A percentile compares a stretch with the other conserved stretches of the same genome.
Evolutionary conservation across 2,113 vertebrate genomes (phyloP).

Genomic region (Oceanodroma tethys): DNA sequence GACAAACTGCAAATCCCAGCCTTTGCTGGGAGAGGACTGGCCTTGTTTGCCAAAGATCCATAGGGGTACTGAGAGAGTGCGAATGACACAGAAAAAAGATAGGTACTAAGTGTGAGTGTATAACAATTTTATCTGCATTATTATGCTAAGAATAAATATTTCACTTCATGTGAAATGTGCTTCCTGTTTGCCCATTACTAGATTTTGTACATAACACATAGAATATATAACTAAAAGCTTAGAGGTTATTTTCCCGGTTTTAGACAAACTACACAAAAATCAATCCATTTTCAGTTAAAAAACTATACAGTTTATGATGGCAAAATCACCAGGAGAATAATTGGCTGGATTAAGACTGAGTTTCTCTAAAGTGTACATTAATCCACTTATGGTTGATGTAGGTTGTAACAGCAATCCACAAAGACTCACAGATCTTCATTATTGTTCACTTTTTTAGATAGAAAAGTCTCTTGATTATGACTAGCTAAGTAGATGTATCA

Average conservation of each 20-base stretch:
- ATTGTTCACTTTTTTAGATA: background rate
- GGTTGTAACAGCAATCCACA: background rate
- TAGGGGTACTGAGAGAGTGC: background rate
- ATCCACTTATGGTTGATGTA: background rate
- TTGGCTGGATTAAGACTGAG: background rate
- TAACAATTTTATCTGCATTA: background rate
- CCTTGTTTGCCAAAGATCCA: background rate
- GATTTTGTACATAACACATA: background rate
- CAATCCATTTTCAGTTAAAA: background rate
- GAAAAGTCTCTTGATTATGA: background rate
- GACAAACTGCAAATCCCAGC: background rate
- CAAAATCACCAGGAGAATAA: background rate
- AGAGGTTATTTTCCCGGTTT: background rate
- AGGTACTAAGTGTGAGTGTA: background rate
- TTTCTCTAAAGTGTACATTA: background rate
- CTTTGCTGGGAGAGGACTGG: background rate
- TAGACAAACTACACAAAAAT: background rate
- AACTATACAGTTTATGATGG: background rate
- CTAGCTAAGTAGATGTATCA: background rate
- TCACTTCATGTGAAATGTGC: background rate
- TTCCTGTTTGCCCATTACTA: background rate
- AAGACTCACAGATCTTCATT: conserved; percentile 8
- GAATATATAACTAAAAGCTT: background rate
- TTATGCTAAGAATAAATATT: background rate
- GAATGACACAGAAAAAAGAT: background rate